Evolutionary conservation across 1,140 invertebrate genomes (phyloP).

Genomic region (Batillaria attramentaria): DNA sequence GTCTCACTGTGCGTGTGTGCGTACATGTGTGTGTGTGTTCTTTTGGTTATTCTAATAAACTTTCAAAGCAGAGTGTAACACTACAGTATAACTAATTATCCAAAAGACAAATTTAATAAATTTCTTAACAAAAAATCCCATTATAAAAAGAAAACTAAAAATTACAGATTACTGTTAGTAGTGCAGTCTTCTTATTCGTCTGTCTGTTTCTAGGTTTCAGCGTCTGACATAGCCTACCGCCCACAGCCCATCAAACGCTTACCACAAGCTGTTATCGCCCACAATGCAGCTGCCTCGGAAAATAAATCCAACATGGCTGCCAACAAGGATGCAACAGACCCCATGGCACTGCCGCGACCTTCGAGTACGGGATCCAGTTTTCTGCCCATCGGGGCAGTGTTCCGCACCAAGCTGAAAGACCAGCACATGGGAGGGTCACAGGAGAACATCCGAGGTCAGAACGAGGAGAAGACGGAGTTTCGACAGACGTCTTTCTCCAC

Average conservation of each 20-base stretch:
- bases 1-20: background rate
- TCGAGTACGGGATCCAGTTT: conserved; percentile 66
- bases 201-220: background rate
- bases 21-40: background rate
- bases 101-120: too few relatives aligned
- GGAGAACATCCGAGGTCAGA: background rate
- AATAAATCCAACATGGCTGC: background rate
- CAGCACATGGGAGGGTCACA: background rate
- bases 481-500: conserved; percentile 27
- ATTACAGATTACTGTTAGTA: too few relatives aligned
- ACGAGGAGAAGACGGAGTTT: conserved; percentile 6
- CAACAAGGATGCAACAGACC: conserved; percentile 32
- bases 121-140: too few relatives aligned
- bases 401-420: conserved; percentile 59
- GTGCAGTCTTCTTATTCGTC: too few relatives aligned
- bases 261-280: conserved; percentile 27
- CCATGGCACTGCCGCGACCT: conserved; percentile 55
- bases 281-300: conserved; percentile 39
- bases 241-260: conserved; percentile 81
- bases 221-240: conserved; percentile 79
- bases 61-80: too few relatives aligned
- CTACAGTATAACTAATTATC: too few relatives aligned
- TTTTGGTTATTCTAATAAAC: background rate
- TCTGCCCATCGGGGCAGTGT: conserved; percentile 64
- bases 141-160: too few relatives aligned